These are phyloP conservation scores for Procapra przewalskii DNA, from an alignment of 2,113 vertebrate genomes.

Conservation along the genomic window DNA sequence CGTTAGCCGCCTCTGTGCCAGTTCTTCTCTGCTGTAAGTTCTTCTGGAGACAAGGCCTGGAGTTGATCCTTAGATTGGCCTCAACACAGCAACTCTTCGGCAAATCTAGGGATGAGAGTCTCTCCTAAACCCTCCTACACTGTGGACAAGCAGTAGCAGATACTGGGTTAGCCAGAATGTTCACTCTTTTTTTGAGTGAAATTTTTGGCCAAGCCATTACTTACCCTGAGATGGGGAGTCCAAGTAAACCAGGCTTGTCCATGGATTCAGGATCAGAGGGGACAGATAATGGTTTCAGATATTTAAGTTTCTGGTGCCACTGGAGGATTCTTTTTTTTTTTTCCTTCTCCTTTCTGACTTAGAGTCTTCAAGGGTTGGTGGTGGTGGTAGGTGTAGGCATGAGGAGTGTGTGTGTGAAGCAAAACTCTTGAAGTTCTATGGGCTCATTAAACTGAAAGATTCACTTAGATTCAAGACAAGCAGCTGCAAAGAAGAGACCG, in stretches of 20 bases:
- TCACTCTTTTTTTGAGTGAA: background rate
- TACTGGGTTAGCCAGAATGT: background rate
- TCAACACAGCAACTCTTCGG: background rate
- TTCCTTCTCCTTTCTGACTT: background rate
- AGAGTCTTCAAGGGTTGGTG: background rate
- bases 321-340: background rate
- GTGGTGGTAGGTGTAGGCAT: background rate
- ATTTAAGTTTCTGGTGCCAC: background rate
- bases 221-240: background rate
- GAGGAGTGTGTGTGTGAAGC: background rate
- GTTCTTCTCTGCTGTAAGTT: background rate
- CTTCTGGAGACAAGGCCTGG: background rate
- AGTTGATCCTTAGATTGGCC: too few relatives aligned
- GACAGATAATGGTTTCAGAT: background rate
- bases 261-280: background rate
- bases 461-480: background rate
- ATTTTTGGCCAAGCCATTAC: background rate
- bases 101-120: background rate
- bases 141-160: background rate
- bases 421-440: background rate
- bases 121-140: background rate
- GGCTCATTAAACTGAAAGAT: background rate
- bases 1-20: accelerated
- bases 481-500: background rate
- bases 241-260: too few relatives aligned